Conservation (phyloP, 2,888 invertebrate species). For the Platycheirus rosarum region DNA sequence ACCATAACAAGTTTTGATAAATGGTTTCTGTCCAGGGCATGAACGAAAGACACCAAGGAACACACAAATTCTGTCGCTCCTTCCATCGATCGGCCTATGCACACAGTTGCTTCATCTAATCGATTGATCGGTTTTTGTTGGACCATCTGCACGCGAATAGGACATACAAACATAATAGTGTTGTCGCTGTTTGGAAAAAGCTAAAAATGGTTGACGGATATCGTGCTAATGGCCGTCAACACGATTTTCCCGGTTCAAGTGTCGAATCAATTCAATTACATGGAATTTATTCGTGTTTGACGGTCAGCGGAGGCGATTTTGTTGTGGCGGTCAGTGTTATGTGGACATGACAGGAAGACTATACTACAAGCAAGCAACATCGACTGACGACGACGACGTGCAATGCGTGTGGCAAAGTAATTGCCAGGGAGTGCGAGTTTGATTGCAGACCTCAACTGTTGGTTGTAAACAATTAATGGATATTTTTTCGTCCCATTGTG, state of each 20-base stretch:
- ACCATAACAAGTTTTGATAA: constrained; percentile 44
- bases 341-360: constrained; percentile 36
- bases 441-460: constrained; percentile 22
- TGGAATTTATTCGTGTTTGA: constrained; percentile 58
- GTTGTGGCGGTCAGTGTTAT: constrained; percentile 44
- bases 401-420: constrained; percentile 49
- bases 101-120: background rate
- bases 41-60: constrained; percentile 31
- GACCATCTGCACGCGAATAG: constrained; percentile 10
- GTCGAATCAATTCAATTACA: constrained; percentile 68
- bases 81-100: background rate
- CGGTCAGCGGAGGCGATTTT: constrained; percentile 35
- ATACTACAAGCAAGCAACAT: background rate
- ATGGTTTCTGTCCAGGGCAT: constrained; percentile 36
- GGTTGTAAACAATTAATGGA: constrained; percentile 41
- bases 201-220: constrained; percentile 60
- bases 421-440: constrained; percentile 42
- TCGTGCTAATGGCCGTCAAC: constrained; percentile 68
- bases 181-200: constrained; percentile 36
- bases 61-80: constrained; percentile 42
- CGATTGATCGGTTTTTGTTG: constrained; percentile 4
- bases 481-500: constrained; percentile 10
- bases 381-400: background rate
- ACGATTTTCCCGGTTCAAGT: constrained; percentile 70
- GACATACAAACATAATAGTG: constrained; percentile 8